Evolutionary conservation across 2,797 vertebrate genomes (phyloP).

Genomic region (Anabas testudineus): DNA sequence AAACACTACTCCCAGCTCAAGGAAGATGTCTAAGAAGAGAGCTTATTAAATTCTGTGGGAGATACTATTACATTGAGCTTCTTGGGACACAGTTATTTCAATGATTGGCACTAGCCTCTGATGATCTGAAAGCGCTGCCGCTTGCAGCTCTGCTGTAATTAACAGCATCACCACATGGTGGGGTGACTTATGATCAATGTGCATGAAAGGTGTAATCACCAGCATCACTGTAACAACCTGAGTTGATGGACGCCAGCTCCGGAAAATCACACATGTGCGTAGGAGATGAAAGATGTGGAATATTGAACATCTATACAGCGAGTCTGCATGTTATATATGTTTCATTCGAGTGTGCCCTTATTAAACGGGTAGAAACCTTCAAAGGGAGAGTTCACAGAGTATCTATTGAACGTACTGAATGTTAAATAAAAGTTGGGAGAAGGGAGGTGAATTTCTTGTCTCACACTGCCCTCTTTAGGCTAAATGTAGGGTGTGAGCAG

Average conservation of each 20-base stretch:
- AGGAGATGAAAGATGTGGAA: constrained; percentile 1
- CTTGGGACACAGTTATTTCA: constrained; percentile 24
- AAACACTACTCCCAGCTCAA: neutral
- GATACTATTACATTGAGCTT: constrained; percentile 1
- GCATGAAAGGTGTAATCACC: constrained; percentile 51
- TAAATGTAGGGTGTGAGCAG: neutral
- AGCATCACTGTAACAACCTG: constrained; percentile 9
- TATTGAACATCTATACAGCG: neutral
- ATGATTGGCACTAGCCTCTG: constrained; percentile 24
- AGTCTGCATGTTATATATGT: neutral
- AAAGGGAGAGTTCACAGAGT: neutral
- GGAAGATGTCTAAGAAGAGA: constrained; percentile 1
- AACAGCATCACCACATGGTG: constrained; percentile 32
- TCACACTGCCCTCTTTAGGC: constrained; percentile 69
- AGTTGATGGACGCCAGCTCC: constrained; percentile 13
- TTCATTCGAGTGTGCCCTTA: neutral
- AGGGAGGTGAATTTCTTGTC: constrained; percentile 40
- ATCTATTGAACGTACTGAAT: neutral
- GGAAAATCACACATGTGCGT: constrained; percentile 43
- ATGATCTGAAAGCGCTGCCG: constrained; percentile 33
- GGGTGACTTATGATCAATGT: constrained; percentile 40
- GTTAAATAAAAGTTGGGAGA: neutral
- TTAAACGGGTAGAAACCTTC: neutral
- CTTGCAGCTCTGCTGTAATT: constrained; percentile 45
- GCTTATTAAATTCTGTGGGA: constrained; percentile 10